Evolutionary conservation across 2,888 invertebrate species (phyloP).

Genomic region (Microctonus brassicae): DNA sequence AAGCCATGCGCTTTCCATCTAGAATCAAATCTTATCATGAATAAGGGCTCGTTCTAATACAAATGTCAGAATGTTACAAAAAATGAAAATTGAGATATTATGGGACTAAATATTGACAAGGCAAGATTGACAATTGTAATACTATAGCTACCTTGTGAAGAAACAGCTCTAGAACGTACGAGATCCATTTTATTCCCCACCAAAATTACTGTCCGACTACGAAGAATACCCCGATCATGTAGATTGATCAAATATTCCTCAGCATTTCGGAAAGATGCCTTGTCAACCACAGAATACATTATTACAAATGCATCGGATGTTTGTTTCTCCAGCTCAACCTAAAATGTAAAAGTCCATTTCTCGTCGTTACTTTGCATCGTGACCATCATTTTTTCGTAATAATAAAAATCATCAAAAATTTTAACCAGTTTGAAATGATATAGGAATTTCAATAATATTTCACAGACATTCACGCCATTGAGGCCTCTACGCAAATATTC

Average conservation of each 20-base stretch:
- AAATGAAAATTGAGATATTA: neutral
- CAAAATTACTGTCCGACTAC: constrained; percentile 84
- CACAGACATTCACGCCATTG: no score
- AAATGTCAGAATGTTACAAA: no score
- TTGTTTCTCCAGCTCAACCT: constrained; percentile 83
- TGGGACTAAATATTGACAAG: neutral
- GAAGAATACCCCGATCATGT: constrained; percentile 83
- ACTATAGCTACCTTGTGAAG: constrained; percentile 82
- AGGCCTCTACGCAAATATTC: no score
- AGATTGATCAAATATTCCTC: constrained; percentile 84
- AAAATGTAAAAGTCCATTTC: constrained; percentile 54
- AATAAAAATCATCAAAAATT: no score
- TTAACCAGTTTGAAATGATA: no score
- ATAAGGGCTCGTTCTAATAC: no score
- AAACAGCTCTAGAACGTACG: constrained; percentile 89
- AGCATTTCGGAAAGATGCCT: constrained; percentile 87
- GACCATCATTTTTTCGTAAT: no score
- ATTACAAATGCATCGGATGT: constrained; percentile 89
- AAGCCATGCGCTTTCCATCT: constrained; percentile 95
- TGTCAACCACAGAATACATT: constrained; percentile 92
- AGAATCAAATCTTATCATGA: constrained; percentile 69
- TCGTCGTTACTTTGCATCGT: no score
- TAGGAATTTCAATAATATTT: no score
- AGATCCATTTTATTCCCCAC: constrained; percentile 96
- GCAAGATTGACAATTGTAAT: no score